These are phyloP conservation scores for Xestobium rufovillosum DNA, from an alignment of 2,888 invertebrate genomes.

Conservation along the genomic window DNA sequence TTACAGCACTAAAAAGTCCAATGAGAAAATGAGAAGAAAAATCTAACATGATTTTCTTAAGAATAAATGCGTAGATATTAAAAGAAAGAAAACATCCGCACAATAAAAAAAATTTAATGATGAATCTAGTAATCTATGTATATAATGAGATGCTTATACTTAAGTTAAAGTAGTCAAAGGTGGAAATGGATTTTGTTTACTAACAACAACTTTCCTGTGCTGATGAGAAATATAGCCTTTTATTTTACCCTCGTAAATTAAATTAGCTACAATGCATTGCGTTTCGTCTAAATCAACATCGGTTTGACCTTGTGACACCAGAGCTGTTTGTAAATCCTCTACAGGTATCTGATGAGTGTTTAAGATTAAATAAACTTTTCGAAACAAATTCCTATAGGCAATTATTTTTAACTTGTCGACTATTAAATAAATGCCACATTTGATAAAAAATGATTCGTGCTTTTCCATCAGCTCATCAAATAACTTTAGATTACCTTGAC, in stretches of 20 bases:
- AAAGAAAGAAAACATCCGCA: too few relatives aligned
- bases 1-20: too few relatives aligned
- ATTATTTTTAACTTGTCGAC: constrained; percentile 93
- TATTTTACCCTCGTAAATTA: constrained; percentile 94
- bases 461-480: constrained; percentile 78
- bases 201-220: constrained; percentile 94
- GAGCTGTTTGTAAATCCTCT: constrained; percentile 70
- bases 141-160: too few relatives aligned
- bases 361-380: constrained; percentile 74
- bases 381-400: constrained; percentile 92
- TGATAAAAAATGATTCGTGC: constrained; percentile 89
- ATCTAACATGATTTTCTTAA: too few relatives aligned
- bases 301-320: constrained; percentile 71
- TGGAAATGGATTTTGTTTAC: constrained; percentile 96
- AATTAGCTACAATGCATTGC: constrained; percentile 92
- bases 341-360: constrained; percentile 86
- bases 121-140: too few relatives aligned
- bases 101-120: too few relatives aligned
- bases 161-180: constrained; percentile 56
- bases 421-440: constrained; percentile 94
- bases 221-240: constrained; percentile 97
- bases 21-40: too few relatives aligned
- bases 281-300: constrained; percentile 92
- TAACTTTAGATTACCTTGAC: constrained; percentile 77
- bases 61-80: too few relatives aligned